Conservation (phyloP, 1,140 invertebrate species). For the Oreohelix idahoensis region DNA sequence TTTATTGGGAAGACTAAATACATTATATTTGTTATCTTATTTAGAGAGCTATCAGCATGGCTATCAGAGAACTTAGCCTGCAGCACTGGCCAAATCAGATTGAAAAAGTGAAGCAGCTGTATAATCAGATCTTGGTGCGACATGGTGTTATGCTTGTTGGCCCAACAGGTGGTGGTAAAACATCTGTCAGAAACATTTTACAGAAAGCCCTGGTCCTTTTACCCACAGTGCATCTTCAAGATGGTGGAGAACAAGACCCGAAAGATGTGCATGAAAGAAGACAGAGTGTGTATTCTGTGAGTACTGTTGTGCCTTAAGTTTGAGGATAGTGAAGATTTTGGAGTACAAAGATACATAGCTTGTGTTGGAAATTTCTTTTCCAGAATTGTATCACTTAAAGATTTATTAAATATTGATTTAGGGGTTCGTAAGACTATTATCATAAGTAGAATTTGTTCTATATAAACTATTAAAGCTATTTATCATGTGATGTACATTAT, state of each 20-base stretch:
- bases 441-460: no score
- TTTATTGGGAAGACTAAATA: no score
- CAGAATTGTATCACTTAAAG: no score
- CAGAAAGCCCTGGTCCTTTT: conserved; percentile 70
- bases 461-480: no score
- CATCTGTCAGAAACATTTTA: conserved; percentile 66
- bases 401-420: no score
- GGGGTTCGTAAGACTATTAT: no score
- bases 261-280: conserved; percentile 44
- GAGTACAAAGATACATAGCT: no score
- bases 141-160: conserved; percentile 73
- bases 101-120: conserved; percentile 72
- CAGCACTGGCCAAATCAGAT: conserved; percentile 70
- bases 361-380: no score
- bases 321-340: no score
- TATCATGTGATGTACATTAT: no score
- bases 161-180: conserved; percentile 72
- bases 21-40: not conserved
- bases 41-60: conserved; percentile 71
- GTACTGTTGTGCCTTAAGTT: not conserved
- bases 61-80: conserved; percentile 64
- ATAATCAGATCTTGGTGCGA: conserved; percentile 71
- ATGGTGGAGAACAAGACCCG: conserved; percentile 33
- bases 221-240: conserved; percentile 61
- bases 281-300: conserved; percentile 43